Evolutionary conservation across 2,888 invertebrate species (phyloP).

Genomic region (Drosophila seclusa): DNA sequence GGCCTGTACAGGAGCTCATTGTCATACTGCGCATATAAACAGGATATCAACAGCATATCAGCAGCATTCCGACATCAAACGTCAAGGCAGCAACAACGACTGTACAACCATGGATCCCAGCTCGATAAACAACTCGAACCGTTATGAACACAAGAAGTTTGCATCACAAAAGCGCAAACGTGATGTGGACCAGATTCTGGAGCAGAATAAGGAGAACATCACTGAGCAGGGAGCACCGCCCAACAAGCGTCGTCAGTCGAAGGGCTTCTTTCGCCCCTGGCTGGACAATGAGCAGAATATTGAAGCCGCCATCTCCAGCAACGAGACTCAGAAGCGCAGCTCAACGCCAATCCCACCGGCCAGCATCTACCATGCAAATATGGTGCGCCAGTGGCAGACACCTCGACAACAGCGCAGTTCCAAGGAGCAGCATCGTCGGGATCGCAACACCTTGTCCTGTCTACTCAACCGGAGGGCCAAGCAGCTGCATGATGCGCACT

Average conservation of each 20-base stretch:
- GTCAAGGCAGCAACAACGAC: slow-evolving; percentile 51
- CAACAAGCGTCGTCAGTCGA: slow-evolving; percentile 49
- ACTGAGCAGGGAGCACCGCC: slow-evolving; percentile 1
- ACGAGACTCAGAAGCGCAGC: neutral
- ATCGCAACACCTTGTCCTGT: slow-evolving; percentile 71
- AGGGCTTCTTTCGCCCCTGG: slow-evolving; percentile 64
- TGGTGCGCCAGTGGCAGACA: slow-evolving; percentile 64
- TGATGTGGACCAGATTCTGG: slow-evolving; percentile 40
- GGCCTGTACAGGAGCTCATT: neutral
- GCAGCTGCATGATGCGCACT: slow-evolving; percentile 59
- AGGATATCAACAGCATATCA: slow-evolving; percentile 42
- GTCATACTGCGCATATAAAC: slow-evolving; percentile 56
- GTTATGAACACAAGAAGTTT: slow-evolving; percentile 67
- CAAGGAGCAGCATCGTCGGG: slow-evolving; percentile 79
- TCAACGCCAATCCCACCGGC: neutral
- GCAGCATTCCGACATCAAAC: slow-evolving; percentile 56
- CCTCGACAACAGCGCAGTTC: slow-evolving; percentile 51
- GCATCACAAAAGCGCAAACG: slow-evolving; percentile 48
- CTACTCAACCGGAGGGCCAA: slow-evolving; percentile 63
- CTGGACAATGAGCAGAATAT: slow-evolving; percentile 55
- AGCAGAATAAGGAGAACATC: slow-evolving; percentile 37
- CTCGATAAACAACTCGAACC: neutral
- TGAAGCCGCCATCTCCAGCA: slow-evolving; percentile 6
- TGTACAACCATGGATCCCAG: slow-evolving; percentile 21
- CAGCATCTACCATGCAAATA: slow-evolving; percentile 66